Evolutionary conservation across 2,797 vertebrate genomes (phyloP), one percentile per base, ranked within the genome.

Genomic region (Helostoma temminkii): DNA sequence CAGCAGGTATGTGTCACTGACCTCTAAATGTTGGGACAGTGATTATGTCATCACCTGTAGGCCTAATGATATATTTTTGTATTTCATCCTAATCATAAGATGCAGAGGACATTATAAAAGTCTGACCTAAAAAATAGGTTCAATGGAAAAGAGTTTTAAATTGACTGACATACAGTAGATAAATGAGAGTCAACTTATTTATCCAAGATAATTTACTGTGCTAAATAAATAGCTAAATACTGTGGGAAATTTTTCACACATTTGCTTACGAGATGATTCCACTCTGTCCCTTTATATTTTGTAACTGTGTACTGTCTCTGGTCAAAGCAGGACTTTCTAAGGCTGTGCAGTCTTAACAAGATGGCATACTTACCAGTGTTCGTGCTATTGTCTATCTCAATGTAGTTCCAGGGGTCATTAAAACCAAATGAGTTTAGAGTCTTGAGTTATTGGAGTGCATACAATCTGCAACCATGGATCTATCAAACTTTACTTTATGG

Each of bases 1-100:
- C 66, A 65, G 68, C 56, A 82, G 58, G 7, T 34, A 61, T 75
- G 71, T 79, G 85, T 88, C 80, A 80, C 10, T 88, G 74, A 86
- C 83, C 85, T 37, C 34, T 19, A 47, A 73, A 37, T 22, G 8
- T 15, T 45, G 71, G 50, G 41, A 56, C 53, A 14, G 4, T 7
- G 10, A 1, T 66, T 53, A 62, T 28, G 55, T 66, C 74, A 69
- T 77, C 18, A 28, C 15, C 42, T 19, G 14, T 3, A 21, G 5
- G 2, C 12, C n/a, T 39, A 34, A 7, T 45, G 21, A 30, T 19
- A 53, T 16, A 2, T 41, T 52, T 50, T 59, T n/a, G 9, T 5
- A 21, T 16, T 12, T 21, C n/a, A 34, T 30, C 28, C 28, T 30
- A 30, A 10, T 3, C 32, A 37, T 37, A 14, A 5, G 32, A n/a